Base-by-base conservation (phyloP, 2,888 invertebrate species). In the Drosophila nr. medialis region DNA sequence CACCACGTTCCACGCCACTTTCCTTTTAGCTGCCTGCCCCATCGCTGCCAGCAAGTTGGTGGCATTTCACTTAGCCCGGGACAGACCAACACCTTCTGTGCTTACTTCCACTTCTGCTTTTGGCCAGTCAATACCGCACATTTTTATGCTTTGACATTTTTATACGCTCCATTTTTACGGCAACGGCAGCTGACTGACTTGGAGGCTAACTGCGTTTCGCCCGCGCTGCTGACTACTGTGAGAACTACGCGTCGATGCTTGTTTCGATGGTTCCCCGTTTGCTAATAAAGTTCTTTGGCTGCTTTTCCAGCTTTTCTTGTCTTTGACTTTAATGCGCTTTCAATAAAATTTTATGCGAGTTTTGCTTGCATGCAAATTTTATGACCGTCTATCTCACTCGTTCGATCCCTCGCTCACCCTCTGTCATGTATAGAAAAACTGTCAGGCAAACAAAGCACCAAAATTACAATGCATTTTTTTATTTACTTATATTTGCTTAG, bases 321-420 rank as follows among this genome's bases (percentile, higher is more conserved):
- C 81, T 83, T 86, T 83, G 83, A 88, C 83, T 90, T 90, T 89
- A 86, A 89, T 86, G 88, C 75, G 80, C 83, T 77, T 88, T 85
- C 88, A 86, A 86, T 86, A 86, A 86, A 89, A 86, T 80, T 86
- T 89, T 87, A 86, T 86, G 77, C 59, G 89, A 80, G 56, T 82
- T 85, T 89, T 89, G 90, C 87, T 85, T 89, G 83, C 75, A 89
- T 85, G 90, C 88, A 85, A 85, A 89, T 85, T 85, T 85, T 89
- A 84, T 62, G 72, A 59, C 30, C 55, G 13, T 72, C 27, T 42
- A 30, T 55, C 42, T 51, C 61, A 36, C 36, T 61, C 18, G n/a
- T 13, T 45, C 30, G 18, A 38, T 38, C 56, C n/a, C 42, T 18
- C 29, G 45, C n/a, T n/a, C 21, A 8, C n/a, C 21, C 34, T 29